Percentiles rank a stretch among this genome's conserved stretches.
Evolutionary conservation across 2,113 vertebrate genomes (phyloP).

Genomic region (Channa argus): DNA sequence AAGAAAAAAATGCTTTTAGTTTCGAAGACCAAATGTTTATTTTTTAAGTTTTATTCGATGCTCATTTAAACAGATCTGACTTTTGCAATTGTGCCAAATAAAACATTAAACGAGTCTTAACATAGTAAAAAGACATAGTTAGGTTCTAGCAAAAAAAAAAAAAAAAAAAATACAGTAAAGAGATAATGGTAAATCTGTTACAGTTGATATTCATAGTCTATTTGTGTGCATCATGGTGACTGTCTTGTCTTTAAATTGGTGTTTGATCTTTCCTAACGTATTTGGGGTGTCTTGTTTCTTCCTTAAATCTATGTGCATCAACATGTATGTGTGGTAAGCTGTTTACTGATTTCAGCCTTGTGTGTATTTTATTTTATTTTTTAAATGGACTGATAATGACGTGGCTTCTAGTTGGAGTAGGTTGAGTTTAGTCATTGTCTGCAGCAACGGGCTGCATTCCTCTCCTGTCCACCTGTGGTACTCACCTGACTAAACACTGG

Average conservation of each 20-base stretch:
- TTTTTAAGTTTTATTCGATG: constrained; percentile 30
- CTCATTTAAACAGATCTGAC: constrained; percentile 34
- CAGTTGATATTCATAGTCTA: constrained; percentile 43
- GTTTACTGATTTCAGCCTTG: constrained; percentile 28
- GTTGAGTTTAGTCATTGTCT: constrained; percentile 47
- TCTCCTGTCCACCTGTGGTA: constrained; percentile 46
- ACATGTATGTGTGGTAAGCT: constrained; percentile 43
- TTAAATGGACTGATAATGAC: constrained; percentile 9
- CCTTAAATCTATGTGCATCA: constrained; percentile 45
- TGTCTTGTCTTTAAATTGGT: constrained; percentile 46
- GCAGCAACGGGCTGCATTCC: constrained; percentile 63
- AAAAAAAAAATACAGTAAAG: constrained; percentile 49
- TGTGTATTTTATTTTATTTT: constrained; percentile 23
- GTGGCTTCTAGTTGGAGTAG: constrained; percentile 36
- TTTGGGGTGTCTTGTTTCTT: constrained; percentile 29
- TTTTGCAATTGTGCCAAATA: constrained; percentile 38
- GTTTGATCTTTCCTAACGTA: constrained; percentile 16
- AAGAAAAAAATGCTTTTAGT: constrained; percentile 21
- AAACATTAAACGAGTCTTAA: constrained; percentile 65
- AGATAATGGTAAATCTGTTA: constrained; percentile 38
- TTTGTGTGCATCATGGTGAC: constrained; percentile 36
- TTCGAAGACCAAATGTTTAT: constrained; percentile 70
- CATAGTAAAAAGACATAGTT: constrained; percentile 5
- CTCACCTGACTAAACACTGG: constrained; percentile 51
- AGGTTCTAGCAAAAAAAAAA: constrained; percentile 43